Evolutionary conservation across 2,888 invertebrate species (phyloP).

Genomic region (Rhingia rostrata): DNA sequence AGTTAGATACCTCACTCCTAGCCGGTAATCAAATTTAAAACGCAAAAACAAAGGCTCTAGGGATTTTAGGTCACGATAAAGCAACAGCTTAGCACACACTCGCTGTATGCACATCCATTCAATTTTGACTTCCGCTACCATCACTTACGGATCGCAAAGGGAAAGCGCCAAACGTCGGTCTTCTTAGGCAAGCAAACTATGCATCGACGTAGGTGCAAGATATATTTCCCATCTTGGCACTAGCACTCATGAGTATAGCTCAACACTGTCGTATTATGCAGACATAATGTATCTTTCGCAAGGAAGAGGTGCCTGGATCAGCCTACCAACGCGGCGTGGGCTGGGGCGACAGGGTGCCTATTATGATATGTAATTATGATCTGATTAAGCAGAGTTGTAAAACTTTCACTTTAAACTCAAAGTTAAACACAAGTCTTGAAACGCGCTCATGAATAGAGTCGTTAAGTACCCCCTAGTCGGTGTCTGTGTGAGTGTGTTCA

Average conservation of each 20-base stretch:
- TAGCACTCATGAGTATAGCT: background rate
- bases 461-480: background rate
- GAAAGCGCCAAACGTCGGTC: background rate
- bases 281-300: background rate
- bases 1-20: no score
- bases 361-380: constrained; percentile 13
- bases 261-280: no score
- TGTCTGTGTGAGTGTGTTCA: background rate
- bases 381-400: constrained; percentile 32
- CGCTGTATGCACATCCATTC: no score
- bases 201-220: background rate
- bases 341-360: background rate
- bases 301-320: no score
- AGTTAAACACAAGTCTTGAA: constrained; percentile 37
- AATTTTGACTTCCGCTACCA: no score
- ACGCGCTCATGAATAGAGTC: constrained; percentile 5
- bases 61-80: no score
- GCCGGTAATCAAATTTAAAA: no score
- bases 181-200: background rate
- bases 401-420: constrained; percentile 63
- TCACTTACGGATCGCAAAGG: no score
- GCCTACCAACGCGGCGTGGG: background rate
- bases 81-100: no score
- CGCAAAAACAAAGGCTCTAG: no score
- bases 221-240: background rate